Evolutionary conservation across 2,888 invertebrate genomes (phyloP), one percentile per base, ranked within the genome.

Genomic region (Iselma pallidipennis): DNA sequence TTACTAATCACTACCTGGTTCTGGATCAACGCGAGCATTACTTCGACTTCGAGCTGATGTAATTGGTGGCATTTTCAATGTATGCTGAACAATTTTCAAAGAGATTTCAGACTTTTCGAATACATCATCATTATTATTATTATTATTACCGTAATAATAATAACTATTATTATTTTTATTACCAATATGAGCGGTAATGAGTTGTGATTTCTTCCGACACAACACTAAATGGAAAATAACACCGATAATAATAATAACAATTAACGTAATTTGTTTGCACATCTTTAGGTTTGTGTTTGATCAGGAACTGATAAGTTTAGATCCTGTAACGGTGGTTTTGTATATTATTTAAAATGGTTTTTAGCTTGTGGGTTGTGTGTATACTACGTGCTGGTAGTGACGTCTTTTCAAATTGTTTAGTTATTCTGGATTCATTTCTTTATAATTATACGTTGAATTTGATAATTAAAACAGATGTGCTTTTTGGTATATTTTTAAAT

Each of bases 101-200:
- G 51, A 55, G 1, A 63, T 50, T 51, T 63, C 63, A 2, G 63
- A 56, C 42, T 63, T 63, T 59, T 63, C 63, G 37, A 59, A 56
- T 21, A 63, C 19, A 3, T 59, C 63, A 29, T 63, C 33, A 14
- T 14, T 16, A 7, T 14, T 16, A 16, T 37, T 7, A 16, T 37
- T 16, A 31, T n/a, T n/a, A n/a, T n/a, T n/a, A n/a, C n/a, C n/a
- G n/a, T n/a, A n/a, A n/a, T n/a, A n/a, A n/a, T n/a, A n/a, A n/a
- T n/a, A n/a, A n/a, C n/a, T n/a, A 29, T 63, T 14, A 14, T 14
- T 16, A 7, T 14, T 16, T 9, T 37, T 7, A 16, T 37, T 16
- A 31, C 4, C 31, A 10, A 14, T 16, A 16, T 9, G 37, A 16
- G 37, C 37, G 7, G 37, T 37, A 16, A 37, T 37, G 2, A 37